A percentile compares a stretch with the other conserved stretches of the same genome.
phyloP scores from a whole-genome alignment of 1,140 invertebrate species.

The Harlomillsia oculata region DNA sequence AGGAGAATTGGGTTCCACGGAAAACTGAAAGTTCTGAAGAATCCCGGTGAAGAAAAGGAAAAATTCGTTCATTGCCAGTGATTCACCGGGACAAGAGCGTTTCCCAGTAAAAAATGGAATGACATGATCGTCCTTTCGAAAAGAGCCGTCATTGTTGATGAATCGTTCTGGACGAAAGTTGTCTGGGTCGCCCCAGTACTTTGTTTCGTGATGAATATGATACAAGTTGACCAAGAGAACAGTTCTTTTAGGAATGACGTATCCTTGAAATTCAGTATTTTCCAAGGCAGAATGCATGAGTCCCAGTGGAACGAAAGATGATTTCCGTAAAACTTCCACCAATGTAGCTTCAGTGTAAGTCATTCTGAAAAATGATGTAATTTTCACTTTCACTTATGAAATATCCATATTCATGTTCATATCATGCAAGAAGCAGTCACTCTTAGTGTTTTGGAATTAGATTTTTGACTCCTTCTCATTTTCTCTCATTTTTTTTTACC shows the following conservation, averaged over 20 bases:
- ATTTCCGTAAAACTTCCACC: conserved; percentile 29
- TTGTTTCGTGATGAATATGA: conserved; percentile 37
- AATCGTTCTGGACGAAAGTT: conserved; percentile 43
- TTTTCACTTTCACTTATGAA: not conserved
- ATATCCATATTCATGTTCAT: too few relatives aligned
- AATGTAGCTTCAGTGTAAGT: conserved; percentile 34
- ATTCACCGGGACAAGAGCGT: conserved; percentile 63
- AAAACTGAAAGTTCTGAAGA: conserved; percentile 49
- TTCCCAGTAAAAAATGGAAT: conserved; percentile 52
- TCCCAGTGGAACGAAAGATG: conserved; percentile 32
- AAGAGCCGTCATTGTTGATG: conserved; percentile 38
- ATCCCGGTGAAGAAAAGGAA: conserved; percentile 63
- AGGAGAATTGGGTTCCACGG: conserved; percentile 38
- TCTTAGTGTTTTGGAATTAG: not conserved
- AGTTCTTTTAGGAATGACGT: conserved; percentile 32
- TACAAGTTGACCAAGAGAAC: conserved; percentile 37
- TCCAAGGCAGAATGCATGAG: conserved; percentile 28
- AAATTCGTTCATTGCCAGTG: conserved; percentile 58
- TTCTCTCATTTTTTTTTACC: too few relatives aligned
- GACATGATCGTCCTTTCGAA: conserved; percentile 53
- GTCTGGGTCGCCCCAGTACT: conserved; percentile 41
- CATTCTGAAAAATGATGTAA: conserved; percentile 35
- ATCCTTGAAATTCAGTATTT: conserved; percentile 37
- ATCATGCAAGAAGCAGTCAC: too few relatives aligned
- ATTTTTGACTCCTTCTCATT: not conserved